Percentiles rank a stretch among this genome's conserved stretches.
Conservation (phyloP, 1,140 invertebrate species). For the Ceratosolen solmsi region DNA sequence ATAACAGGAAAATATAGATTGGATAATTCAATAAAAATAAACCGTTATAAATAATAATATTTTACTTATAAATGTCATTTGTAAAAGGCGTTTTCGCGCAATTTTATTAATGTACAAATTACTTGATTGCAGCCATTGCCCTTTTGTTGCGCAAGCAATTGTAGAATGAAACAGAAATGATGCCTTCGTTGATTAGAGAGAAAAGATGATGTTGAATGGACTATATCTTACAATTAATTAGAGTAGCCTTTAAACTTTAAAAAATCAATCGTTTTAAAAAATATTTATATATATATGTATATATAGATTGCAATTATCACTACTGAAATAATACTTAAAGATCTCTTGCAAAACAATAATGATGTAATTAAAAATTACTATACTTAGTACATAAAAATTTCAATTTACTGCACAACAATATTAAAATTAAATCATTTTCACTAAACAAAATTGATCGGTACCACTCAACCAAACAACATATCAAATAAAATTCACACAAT, state of each 20-base stretch:
- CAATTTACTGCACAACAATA: too few relatives aligned
- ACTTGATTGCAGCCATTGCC: conserved; percentile 46
- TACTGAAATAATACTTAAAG: conserved; percentile 43
- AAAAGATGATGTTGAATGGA: conserved; percentile 39
- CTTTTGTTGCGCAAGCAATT: conserved; percentile 40
- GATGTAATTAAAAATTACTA: conserved; percentile 36
- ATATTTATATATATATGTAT: conserved; percentile 35
- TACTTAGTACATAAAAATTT: conserved; percentile 33
- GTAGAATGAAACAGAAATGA: conserved; percentile 40
- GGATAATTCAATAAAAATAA: conserved; percentile 35
- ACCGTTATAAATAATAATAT: conserved; percentile 43
- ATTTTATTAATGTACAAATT: conserved; percentile 52
- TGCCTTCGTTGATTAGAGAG: conserved; percentile 44
- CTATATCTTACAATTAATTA: conserved; percentile 44
- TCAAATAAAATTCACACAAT: too few relatives aligned
- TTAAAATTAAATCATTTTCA: too few relatives aligned
- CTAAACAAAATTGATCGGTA: too few relatives aligned
- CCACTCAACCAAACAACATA: too few relatives aligned
- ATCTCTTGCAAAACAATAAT: conserved; percentile 38
- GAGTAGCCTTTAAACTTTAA: conserved; percentile 51
- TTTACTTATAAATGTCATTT: conserved; percentile 53
- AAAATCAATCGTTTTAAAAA: conserved; percentile 48
- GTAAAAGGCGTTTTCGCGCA: conserved; percentile 49
- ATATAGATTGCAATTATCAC: conserved; percentile 34
- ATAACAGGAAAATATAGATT: background rate